Conservation (phyloP, 2,797 vertebrate species). For the Molossus alvarezi region DNA sequence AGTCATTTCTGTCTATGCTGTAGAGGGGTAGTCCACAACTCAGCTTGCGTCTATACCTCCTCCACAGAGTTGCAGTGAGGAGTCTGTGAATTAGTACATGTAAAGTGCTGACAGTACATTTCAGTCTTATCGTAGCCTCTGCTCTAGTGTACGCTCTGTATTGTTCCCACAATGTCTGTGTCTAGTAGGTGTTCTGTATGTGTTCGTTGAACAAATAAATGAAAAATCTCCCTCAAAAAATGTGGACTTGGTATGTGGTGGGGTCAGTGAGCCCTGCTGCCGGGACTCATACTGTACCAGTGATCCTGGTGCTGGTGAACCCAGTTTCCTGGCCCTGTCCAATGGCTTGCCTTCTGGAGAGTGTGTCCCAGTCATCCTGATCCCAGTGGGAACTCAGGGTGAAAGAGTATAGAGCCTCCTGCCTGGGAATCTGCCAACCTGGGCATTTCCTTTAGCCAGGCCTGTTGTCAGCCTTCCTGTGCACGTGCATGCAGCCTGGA, state of each 20-base stretch:
- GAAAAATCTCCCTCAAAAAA: background rate
- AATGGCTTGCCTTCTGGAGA: constrained; percentile 37
- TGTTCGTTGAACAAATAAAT: constrained; percentile 6
- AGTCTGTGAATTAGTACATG: background rate
- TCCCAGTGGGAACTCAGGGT: background rate
- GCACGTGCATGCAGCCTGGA: background rate
- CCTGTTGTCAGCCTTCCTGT: constrained; percentile 16
- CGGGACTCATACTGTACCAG: background rate
- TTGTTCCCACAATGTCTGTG: background rate
- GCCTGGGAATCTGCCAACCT: constrained; percentile 52
- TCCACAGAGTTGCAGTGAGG: background rate
- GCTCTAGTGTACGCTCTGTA: background rate
- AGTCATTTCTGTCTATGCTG: background rate
- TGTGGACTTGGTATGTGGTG: background rate
- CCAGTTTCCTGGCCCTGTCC: constrained; percentile 19
- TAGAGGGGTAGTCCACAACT: background rate
- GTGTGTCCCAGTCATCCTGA: constrained; percentile 7
- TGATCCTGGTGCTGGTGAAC: background rate
- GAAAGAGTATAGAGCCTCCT: constrained; percentile 21
- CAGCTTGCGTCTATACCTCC: background rate
- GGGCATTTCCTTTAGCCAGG: constrained; percentile 57
- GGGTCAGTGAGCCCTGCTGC: background rate
- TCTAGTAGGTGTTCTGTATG: background rate
- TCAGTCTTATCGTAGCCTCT: background rate
- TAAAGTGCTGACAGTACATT: background rate